A percentile compares a stretch with the other conserved stretches of the same genome.
Conservation (phyloP, 2,888 invertebrate genomes). For the Temnothorax rugatulus region DNA sequence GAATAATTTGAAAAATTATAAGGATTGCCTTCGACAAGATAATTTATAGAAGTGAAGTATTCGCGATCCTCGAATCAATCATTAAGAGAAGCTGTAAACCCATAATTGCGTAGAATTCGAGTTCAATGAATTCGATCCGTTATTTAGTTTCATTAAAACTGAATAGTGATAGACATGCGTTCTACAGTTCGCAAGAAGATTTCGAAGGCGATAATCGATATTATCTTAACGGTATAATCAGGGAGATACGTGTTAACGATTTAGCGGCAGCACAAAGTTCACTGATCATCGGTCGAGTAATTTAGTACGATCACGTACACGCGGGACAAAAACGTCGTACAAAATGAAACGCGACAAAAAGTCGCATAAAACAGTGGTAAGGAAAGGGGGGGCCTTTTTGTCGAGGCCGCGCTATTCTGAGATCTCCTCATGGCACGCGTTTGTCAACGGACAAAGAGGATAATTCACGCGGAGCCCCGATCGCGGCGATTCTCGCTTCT, state of each 20-base stretch:
- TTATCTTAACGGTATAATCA: slow-evolving; percentile 38
- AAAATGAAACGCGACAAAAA: slow-evolving; percentile 24
- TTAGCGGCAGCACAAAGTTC: slow-evolving; percentile 25
- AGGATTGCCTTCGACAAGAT: background rate
- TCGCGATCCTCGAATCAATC: background rate
- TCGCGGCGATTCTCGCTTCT: slow-evolving; percentile 31
- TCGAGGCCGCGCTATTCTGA: slow-evolving; percentile 30
- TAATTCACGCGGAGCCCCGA: slow-evolving; percentile 44
- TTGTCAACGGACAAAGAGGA: slow-evolving; percentile 55
- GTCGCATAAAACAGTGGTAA: background rate
- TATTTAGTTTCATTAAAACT: slow-evolving; percentile 40
- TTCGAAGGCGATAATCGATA: slow-evolving; percentile 17
- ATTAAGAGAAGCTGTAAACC: background rate
- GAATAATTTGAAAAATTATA: background rate
- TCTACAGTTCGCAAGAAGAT: background rate
- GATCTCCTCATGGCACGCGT: slow-evolving; percentile 35
- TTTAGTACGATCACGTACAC: slow-evolving; percentile 13
- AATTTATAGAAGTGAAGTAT: slow-evolving; percentile 14
- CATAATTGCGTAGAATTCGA: slow-evolving; percentile 11
- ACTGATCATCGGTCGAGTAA: slow-evolving; percentile 24
- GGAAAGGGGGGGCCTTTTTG: slow-evolving; percentile 15
- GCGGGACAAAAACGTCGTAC: slow-evolving; percentile 13
- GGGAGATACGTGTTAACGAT: slow-evolving; percentile 15
- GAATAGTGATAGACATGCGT: slow-evolving; percentile 2
- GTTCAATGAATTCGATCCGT: background rate